A percentile compares a stretch with the other conserved stretches of the same genome.
These are phyloP conservation scores for Hypselothyrea guttata DNA, from an alignment of 2,888 invertebrate species.

Conservation along the genomic window DNA sequence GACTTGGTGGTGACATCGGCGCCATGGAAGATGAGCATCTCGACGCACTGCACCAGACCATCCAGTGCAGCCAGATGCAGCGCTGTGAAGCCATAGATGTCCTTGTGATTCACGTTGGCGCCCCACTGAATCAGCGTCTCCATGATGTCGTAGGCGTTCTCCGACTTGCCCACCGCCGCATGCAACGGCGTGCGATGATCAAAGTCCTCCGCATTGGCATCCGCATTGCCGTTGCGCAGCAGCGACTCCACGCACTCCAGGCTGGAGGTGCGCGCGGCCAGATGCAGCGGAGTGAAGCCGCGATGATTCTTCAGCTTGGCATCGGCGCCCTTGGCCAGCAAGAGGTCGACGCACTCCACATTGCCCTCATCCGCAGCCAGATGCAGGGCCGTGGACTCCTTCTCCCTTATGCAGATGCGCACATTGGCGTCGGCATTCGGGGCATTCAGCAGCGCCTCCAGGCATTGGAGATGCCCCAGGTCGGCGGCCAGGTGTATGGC, in stretches of 20 bases:
- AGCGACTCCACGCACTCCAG: constrained; percentile 91
- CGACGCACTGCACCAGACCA: constrained; percentile 92
- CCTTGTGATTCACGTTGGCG: constrained; percentile 91
- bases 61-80: constrained; percentile 93
- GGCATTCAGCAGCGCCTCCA: constrained; percentile 89
- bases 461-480: constrained; percentile 89
- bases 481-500: constrained; percentile 92
- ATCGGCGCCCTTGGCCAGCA: constrained; percentile 89
- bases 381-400: constrained; percentile 91
- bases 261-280: constrained; percentile 91
- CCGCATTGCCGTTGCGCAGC: constrained; percentile 88
- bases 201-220: constrained; percentile 90
- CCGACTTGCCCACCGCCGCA: constrained; percentile 92
- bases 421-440: constrained; percentile 88
- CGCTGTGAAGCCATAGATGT: constrained; percentile 93
- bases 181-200: constrained; percentile 92
- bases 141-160: constrained; percentile 90
- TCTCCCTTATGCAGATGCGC: constrained; percentile 87
- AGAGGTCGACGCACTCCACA: constrained; percentile 89
- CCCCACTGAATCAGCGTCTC: constrained; percentile 91
- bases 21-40: constrained; percentile 91
- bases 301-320: constrained; percentile 89
- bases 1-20: constrained; percentile 95
- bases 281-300: constrained; percentile 92
- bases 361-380: constrained; percentile 94